These are phyloP conservation scores for Drosophila novamexicana DNA, from an alignment of 1,140 invertebrate species.

Conservation along the genomic window DNA sequence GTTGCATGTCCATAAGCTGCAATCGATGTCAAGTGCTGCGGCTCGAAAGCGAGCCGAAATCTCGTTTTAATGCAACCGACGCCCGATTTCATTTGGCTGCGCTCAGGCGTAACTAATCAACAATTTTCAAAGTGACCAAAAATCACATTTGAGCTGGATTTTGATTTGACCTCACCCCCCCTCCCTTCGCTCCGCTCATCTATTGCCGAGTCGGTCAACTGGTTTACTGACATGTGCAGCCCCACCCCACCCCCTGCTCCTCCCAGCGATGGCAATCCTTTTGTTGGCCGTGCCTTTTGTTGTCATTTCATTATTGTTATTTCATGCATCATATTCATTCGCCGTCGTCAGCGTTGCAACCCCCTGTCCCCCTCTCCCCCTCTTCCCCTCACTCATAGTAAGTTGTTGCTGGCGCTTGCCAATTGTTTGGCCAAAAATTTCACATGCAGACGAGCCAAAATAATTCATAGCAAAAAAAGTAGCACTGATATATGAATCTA, in stretches of 20 bases:
- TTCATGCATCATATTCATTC: constrained; percentile 79
- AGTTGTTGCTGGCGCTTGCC: constrained; percentile 48
- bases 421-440: constrained; percentile 74
- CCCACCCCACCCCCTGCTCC: background rate
- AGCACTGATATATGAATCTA: constrained; percentile 46
- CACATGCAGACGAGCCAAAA: constrained; percentile 64
- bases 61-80: constrained; percentile 54
- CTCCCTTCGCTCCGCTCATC: background rate
- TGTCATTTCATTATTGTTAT: constrained; percentile 83
- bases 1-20: constrained; percentile 17
- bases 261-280: constrained; percentile 53
- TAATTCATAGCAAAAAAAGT: constrained; percentile 69
- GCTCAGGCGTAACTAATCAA: constrained; percentile 77
- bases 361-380: background rate
- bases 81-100: constrained; percentile 55
- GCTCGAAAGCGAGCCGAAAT: constrained; percentile 43
- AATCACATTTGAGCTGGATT: constrained; percentile 75
- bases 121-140: constrained; percentile 82
- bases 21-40: constrained; percentile 42
- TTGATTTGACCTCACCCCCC: constrained; percentile 24
- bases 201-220: constrained; percentile 41
- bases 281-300: constrained; percentile 79
- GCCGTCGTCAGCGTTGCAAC: constrained; percentile 17
- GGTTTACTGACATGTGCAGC: constrained; percentile 52
- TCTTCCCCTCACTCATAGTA: background rate